phyloP scores from a whole-genome alignment of 2,888 invertebrate genomes.

The Embidobia sp. region DNA sequence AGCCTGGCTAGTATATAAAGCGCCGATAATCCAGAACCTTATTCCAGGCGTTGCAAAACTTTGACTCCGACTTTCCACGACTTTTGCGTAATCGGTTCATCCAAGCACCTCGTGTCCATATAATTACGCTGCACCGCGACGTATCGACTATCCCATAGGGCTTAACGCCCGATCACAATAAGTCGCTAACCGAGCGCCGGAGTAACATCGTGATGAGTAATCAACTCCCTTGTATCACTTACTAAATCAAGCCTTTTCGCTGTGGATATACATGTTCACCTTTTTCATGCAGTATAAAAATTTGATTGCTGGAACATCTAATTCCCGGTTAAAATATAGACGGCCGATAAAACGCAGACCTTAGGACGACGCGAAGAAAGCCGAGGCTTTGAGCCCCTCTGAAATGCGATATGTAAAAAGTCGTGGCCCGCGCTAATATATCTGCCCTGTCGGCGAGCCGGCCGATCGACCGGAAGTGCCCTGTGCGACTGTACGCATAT shows the following conservation, averaged over 20 bases:
- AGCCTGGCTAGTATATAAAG: conserved; percentile 36
- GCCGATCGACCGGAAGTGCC: conserved; percentile 58
- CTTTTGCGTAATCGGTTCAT: conserved; percentile 48
- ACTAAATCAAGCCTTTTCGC: no score
- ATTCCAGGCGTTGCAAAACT: conserved; percentile 18
- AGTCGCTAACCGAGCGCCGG: conserved; percentile 67
- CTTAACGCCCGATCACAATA: conserved; percentile 78
- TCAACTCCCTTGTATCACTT: conserved; percentile 64
- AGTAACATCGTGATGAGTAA: conserved; percentile 69
- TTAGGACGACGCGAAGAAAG: no score
- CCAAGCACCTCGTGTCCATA: conserved; percentile 37
- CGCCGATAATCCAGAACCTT: conserved; percentile 25
- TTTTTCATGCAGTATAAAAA: no score
- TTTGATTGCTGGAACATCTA: no score
- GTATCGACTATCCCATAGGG: conserved; percentile 71
- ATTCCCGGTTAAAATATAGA: conserved; percentile 31
- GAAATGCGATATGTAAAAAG: conserved; percentile 68
- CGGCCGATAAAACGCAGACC: conserved; percentile 41
- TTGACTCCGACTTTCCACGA: conserved; percentile 38
- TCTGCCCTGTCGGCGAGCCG: no score
- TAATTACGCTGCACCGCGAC: conserved; percentile 32
- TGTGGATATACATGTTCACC: no score
- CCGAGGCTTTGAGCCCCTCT: conserved; percentile 32
- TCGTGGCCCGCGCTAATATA: no score
- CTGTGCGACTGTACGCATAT: no score